Evolutionary conservation across 2,113 vertebrate species (phyloP).

Genomic region (Cyprinodon tularosa): DNA sequence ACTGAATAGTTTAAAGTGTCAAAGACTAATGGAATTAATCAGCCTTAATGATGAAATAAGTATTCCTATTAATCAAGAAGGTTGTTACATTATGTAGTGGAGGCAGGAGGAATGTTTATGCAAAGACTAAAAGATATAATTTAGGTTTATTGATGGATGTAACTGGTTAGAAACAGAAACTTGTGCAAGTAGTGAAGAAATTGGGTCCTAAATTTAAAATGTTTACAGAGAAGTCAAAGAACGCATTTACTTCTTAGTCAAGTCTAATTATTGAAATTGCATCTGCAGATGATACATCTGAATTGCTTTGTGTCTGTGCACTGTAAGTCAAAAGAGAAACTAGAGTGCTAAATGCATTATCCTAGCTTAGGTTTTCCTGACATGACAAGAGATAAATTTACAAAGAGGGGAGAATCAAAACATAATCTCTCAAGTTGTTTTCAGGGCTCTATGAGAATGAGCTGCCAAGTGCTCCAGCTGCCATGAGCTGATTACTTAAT

Average conservation of each 20-base stretch:
- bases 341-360: neutral
- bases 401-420: conserved; percentile 32
- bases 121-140: conserved; percentile 27
- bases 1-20: conserved; percentile 67
- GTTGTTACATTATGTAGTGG: conserved; percentile 48
- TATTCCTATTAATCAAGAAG: conserved; percentile 79
- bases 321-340: conserved; percentile 15
- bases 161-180: neutral
- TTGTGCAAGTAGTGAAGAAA: neutral
- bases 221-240: neutral
- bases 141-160: conserved; percentile 18
- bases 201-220: neutral
- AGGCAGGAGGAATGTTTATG: conserved; percentile 19
- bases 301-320: neutral
- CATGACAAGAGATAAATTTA: conserved; percentile 46
- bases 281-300: conserved; percentile 13
- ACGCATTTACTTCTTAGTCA: neutral
- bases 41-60: conserved; percentile 81
- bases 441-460: conserved; percentile 56
- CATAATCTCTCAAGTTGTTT: conserved; percentile 66
- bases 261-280: neutral
- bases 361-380: conserved; percentile 27
- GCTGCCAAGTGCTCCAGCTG: conserved; percentile 75
- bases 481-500: conserved; percentile 77
- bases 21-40: conserved; percentile 80